Conservation (phyloP, 2,797 vertebrate genomes). For the Chelon auratus region DNA sequence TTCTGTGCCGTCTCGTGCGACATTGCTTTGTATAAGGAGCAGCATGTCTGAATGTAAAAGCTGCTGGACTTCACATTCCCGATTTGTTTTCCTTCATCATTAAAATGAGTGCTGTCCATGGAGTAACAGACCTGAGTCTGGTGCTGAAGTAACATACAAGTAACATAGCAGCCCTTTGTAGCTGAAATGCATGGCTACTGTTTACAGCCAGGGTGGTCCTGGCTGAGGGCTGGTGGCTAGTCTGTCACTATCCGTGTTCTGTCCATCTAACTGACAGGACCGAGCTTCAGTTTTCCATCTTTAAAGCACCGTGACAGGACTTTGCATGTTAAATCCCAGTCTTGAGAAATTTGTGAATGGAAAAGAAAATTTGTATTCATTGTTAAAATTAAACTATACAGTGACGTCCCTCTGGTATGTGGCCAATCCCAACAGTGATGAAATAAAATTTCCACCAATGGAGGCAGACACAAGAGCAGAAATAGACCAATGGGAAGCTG, state of each 20-base stretch:
- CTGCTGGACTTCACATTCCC: too few relatives aligned
- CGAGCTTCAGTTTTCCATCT: not conserved
- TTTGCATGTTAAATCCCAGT: conserved; percentile 81
- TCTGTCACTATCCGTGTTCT: too few relatives aligned
- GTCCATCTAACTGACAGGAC: not conserved
- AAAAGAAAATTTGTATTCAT: conserved; percentile 92
- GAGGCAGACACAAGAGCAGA: conserved; percentile 26
- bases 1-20: too few relatives aligned
- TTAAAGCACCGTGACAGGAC: conserved; percentile 59
- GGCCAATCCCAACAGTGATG: conserved; percentile 86
- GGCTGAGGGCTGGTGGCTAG: too few relatives aligned
- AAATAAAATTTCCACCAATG: conserved; percentile 82
- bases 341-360: conserved; percentile 94
- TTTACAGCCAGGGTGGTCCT: conserved; percentile 18
- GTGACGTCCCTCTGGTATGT: conserved; percentile 74
- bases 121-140: too few relatives aligned
- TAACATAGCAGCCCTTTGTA: too few relatives aligned
- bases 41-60: too few relatives aligned
- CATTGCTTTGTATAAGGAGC: too few relatives aligned
- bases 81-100: too few relatives aligned
- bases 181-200: too few relatives aligned
- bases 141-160: too few relatives aligned
- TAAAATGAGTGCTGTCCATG: too few relatives aligned
- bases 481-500: conserved; percentile 84
- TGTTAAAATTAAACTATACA: conserved; percentile 92